phyloP scores from a whole-genome alignment of 2,888 invertebrate genomes.

The Notodonta ziczac region DNA sequence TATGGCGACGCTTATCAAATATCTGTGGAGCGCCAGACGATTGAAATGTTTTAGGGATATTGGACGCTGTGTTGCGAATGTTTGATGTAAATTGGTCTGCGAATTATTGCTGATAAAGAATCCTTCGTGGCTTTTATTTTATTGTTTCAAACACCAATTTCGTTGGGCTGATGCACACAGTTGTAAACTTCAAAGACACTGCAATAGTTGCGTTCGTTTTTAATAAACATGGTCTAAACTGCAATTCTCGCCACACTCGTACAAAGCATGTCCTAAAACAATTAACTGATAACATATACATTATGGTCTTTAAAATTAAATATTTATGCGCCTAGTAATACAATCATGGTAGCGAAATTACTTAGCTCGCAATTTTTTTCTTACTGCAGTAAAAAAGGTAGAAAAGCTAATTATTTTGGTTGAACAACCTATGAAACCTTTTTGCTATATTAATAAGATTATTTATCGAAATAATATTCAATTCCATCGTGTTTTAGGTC shows the following conservation, averaged over 20 bases:
- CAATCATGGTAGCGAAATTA: too few relatives aligned
- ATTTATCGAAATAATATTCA: background rate
- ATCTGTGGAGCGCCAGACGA: slow-evolving; percentile 14
- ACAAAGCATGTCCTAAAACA: too few relatives aligned
- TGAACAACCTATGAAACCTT: slow-evolving; percentile 6
- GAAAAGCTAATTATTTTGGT: slow-evolving; percentile 12
- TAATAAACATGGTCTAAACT: too few relatives aligned
- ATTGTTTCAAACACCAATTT: background rate
- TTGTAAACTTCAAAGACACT: too few relatives aligned
- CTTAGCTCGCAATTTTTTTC: too few relatives aligned
- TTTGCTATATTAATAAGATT: slow-evolving; percentile 1
- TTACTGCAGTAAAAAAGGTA: too few relatives aligned
- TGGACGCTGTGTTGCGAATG: slow-evolving; percentile 7
- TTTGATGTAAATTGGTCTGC: background rate
- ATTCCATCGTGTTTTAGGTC: background rate
- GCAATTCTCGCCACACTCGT: too few relatives aligned
- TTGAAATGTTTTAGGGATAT: slow-evolving; percentile 23
- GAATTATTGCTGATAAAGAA: slow-evolving; percentile 1
- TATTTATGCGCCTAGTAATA: too few relatives aligned
- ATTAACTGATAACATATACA: too few relatives aligned
- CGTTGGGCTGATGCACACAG: background rate
- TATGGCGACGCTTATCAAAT: slow-evolving; percentile 30
- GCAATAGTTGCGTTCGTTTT: too few relatives aligned
- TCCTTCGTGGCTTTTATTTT: background rate
- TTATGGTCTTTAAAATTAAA: too few relatives aligned